phyloP scores from a whole-genome alignment of 1,140 invertebrate species.

The Notospermus geniculatus region DNA sequence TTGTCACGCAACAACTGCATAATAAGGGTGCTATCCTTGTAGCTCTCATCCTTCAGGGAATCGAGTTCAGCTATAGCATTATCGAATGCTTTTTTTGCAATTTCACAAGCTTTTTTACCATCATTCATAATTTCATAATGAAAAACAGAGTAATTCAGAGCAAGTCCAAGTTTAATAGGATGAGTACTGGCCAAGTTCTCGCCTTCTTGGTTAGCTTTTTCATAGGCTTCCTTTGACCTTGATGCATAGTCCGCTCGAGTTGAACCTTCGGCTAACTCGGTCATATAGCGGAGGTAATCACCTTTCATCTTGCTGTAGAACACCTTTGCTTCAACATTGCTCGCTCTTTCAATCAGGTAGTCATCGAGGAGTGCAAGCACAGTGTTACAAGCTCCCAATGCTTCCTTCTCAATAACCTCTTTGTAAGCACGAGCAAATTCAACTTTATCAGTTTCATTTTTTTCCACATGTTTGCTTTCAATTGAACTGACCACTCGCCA shows the following conservation, averaged over 20 bases:
- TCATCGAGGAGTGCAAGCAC: too few relatives aligned
- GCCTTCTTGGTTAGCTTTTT: conserved; percentile 92
- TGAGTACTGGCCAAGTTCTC: conserved; percentile 95
- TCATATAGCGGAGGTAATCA: conserved; percentile 96
- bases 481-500: conserved; percentile 97
- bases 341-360: too few relatives aligned
- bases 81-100: not conserved
- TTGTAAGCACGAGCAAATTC: conserved; percentile 38
- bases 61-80: conserved; percentile 80
- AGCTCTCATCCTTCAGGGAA: conserved; percentile 98
- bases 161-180: conserved; percentile 74
- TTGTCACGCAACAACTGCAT: conserved; percentile 99
- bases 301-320: conserved; percentile 77
- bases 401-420: conserved; percentile 38
- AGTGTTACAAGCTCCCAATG: too few relatives aligned
- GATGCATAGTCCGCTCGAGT: not conserved
- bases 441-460: conserved; percentile 78
- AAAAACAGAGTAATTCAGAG: conserved; percentile 90
- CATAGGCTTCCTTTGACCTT: conserved; percentile 69
- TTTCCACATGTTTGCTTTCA: conserved; percentile 73
- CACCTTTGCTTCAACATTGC: too few relatives aligned
- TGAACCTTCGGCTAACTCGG: conserved; percentile 72
- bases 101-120: too few relatives aligned
- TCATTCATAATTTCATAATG: conserved; percentile 80
- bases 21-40: conserved; percentile 99